Conservation (phyloP, 2,888 invertebrate species). For the Phania funesta region DNA sequence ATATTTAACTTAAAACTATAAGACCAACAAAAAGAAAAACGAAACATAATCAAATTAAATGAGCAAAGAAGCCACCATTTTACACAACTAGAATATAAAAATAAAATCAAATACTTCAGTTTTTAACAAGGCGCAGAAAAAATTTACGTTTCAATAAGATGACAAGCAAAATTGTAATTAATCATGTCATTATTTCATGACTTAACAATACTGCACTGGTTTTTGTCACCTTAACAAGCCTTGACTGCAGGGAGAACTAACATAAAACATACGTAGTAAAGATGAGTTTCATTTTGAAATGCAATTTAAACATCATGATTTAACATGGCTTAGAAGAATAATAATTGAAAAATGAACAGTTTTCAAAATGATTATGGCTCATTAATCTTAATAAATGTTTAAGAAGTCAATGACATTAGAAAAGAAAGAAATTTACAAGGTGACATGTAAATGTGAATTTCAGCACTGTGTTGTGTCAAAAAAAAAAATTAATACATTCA, state of each 20-base stretch:
- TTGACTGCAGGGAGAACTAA: not conserved
- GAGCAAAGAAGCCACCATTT: slow-evolving; percentile 51
- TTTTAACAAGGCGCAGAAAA: not conserved
- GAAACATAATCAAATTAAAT: slow-evolving; percentile 41
- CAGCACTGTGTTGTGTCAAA: not conserved
- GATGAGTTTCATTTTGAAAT: slow-evolving; percentile 12
- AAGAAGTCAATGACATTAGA: slow-evolving; percentile 68
- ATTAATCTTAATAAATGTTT: slow-evolving; percentile 70
- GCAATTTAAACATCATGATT: slow-evolving; percentile 55
- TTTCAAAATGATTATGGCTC: slow-evolving; percentile 49
- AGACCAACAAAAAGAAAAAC: not conserved
- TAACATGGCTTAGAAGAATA: slow-evolving; percentile 42
- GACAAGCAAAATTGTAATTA: slow-evolving; percentile 45
- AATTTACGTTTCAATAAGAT: not conserved
- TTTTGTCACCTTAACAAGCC: slow-evolving; percentile 58
- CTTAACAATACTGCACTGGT: slow-evolving; percentile 12
- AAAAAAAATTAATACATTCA: slow-evolving; percentile 58
- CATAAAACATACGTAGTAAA: not conserved
- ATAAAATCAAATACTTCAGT: slow-evolving; percentile 56
- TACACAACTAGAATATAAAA: slow-evolving; percentile 40
- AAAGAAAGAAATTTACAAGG: slow-evolving; percentile 53
- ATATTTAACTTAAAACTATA: not conserved
- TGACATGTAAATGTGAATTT: slow-evolving; percentile 35
- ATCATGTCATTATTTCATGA: slow-evolving; percentile 50
- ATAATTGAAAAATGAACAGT: slow-evolving; percentile 23